A percentile compares a stretch with the other conserved stretches of the same genome.
Conservation (phyloP, 2,888 invertebrate genomes). For the Clepsis dumicolana region DNA sequence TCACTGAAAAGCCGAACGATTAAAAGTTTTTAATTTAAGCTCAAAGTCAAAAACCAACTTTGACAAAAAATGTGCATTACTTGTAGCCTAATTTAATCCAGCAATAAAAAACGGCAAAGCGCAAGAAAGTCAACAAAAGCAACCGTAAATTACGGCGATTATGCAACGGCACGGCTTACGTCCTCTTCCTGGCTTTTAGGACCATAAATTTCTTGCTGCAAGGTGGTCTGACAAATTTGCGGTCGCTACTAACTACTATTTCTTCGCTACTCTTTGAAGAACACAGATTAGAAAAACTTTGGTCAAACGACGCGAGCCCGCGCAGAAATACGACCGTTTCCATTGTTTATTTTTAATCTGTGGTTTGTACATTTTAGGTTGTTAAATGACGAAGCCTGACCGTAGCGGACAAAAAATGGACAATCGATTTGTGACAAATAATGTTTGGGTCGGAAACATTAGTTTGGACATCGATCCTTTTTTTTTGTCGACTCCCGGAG, state of each 20-base stretch:
- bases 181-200: slow-evolving; percentile 78
- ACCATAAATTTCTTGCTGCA: slow-evolving; percentile 83
- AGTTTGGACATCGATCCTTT: slow-evolving; percentile 53
- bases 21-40: no score
- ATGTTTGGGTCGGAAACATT: slow-evolving; percentile 45
- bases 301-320: slow-evolving; percentile 39
- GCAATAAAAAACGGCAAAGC: slow-evolving; percentile 70
- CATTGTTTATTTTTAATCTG: slow-evolving; percentile 52
- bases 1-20: no score
- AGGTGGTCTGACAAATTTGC: slow-evolving; percentile 86
- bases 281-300: slow-evolving; percentile 53
- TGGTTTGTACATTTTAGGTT: slow-evolving; percentile 45
- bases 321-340: slow-evolving; percentile 18
- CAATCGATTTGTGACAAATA: slow-evolving; percentile 57
- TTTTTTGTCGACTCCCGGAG: slow-evolving; percentile 57
- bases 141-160: slow-evolving; percentile 81
- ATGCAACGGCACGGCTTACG: slow-evolving; percentile 82
- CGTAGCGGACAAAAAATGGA: slow-evolving; percentile 54
- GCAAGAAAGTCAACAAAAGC: slow-evolving; percentile 76
- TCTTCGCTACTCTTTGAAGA: slow-evolving; percentile 59
- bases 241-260: slow-evolving; percentile 64
- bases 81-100: slow-evolving; percentile 52
- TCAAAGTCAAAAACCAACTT: background rate
- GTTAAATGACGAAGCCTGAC: slow-evolving; percentile 46
- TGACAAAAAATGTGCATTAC: slow-evolving; percentile 31